phyloP scores from a whole-genome alignment of 2,888 invertebrate species.

The Synanthedon tipuliformis region DNA sequence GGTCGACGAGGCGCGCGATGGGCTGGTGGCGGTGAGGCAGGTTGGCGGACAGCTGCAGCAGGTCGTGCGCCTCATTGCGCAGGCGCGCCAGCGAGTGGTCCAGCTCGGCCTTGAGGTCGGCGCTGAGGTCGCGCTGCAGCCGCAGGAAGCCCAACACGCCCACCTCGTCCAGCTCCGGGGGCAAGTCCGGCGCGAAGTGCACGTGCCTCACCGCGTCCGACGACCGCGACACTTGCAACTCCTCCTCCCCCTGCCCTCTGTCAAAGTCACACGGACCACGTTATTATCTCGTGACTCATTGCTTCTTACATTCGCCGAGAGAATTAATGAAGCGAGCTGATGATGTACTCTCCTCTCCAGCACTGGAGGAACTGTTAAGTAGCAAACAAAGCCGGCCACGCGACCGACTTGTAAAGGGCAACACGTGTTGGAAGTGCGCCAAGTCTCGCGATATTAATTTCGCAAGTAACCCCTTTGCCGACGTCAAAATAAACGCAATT shows the following conservation, averaged over 20 bases:
- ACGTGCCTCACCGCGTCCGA: slow-evolving; percentile 53
- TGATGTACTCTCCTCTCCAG: too few relatives aligned
- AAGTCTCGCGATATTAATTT: slow-evolving; percentile 14
- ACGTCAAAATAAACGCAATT: slow-evolving; percentile 11
- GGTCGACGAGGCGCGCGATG: slow-evolving; percentile 43
- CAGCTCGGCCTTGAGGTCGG: slow-evolving; percentile 74
- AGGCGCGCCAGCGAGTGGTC: slow-evolving; percentile 76
- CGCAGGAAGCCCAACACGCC: slow-evolving; percentile 69
- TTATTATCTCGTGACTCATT: too few relatives aligned
- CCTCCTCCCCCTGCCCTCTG: slow-evolving; percentile 19
- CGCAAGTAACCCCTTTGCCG: slow-evolving; percentile 10
- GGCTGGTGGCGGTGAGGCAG: slow-evolving; percentile 11
- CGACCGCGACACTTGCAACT: slow-evolving; percentile 20
- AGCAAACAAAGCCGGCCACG: neutral
- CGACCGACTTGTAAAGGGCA: neutral
- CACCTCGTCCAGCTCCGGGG: slow-evolving; percentile 72
- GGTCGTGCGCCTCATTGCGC: slow-evolving; percentile 76
- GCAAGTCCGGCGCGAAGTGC: slow-evolving; percentile 79
- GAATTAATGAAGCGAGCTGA: too few relatives aligned
- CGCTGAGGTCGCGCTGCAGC: slow-evolving; percentile 57
- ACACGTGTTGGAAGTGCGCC: neutral
- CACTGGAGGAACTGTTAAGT: neutral
- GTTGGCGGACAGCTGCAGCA: slow-evolving; percentile 71
- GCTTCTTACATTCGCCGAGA: too few relatives aligned
- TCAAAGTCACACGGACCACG: too few relatives aligned